phyloP scores from a whole-genome alignment of 1,140 invertebrate genomes.

The Bombyx mandarina region DNA sequence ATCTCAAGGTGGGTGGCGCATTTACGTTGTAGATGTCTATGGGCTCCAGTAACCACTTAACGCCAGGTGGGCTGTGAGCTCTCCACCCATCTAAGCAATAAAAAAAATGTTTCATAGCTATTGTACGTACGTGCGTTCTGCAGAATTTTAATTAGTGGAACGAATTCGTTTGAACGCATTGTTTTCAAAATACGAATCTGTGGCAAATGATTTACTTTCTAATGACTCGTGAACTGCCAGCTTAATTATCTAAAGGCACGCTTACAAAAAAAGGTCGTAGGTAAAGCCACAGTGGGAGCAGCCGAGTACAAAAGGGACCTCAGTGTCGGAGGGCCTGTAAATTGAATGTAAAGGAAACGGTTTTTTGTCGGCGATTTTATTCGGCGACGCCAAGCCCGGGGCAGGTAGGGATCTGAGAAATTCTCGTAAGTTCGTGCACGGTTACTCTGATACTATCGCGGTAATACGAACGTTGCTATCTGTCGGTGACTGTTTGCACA shows the following conservation, averaged over 20 bases:
- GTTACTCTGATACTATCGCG: slow-evolving; percentile 43
- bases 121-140: too few species aligned
- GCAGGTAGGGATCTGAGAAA: slow-evolving; percentile 45
- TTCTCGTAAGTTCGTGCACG: slow-evolving; percentile 31
- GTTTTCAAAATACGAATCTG: not conserved
- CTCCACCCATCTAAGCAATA: too few species aligned
- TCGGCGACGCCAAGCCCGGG: slow-evolving; percentile 44
- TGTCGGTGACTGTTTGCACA: slow-evolving; percentile 44
- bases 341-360: slow-evolving; percentile 60
- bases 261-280: slow-evolving; percentile 54
- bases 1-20: too few species aligned
- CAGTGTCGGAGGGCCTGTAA: slow-evolving; percentile 65
- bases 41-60: too few species aligned
- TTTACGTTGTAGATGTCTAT: too few species aligned
- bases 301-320: slow-evolving; percentile 45
- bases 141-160: too few species aligned
- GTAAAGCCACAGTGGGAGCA: slow-evolving; percentile 29
- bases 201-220: not conserved
- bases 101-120: too few species aligned
- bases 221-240: slow-evolving; percentile 4
- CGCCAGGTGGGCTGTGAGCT: too few species aligned
- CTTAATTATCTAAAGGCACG: slow-evolving; percentile 34
- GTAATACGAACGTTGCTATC: slow-evolving; percentile 58
- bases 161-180: too few species aligned
- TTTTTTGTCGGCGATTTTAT: slow-evolving; percentile 50